A percentile compares a stretch with the other conserved stretches of the same genome.
These are phyloP conservation scores for Petromus typicus DNA, from an alignment of 2,113 vertebrate genomes.

Conservation along the genomic window DNA sequence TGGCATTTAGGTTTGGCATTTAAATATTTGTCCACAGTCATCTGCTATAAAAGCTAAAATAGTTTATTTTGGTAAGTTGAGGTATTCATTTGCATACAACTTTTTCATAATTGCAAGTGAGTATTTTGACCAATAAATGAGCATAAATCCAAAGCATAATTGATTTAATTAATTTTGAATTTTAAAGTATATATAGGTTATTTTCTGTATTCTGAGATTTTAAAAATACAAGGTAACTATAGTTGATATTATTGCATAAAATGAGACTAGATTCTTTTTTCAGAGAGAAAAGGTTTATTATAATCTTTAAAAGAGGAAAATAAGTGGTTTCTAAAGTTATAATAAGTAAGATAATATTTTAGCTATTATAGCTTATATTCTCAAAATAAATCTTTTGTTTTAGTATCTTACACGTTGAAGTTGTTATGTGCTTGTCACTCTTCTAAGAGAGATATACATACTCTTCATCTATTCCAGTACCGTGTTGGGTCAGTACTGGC, in stretches of 20 bases:
- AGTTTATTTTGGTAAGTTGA: neutral
- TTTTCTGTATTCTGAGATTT: conserved; percentile 40
- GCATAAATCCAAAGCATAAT: conserved; percentile 15
- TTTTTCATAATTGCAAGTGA: neutral
- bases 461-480: neutral
- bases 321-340: neutral
- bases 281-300: neutral
- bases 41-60: neutral
- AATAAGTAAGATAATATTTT: conserved; percentile 10
- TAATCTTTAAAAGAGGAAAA: conserved; percentile 22
- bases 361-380: neutral
- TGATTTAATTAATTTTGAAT: conserved; percentile 31
- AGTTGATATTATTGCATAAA: neutral
- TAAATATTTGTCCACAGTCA: neutral
- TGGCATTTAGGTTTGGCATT: conserved; percentile 30
- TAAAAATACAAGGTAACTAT: neutral
- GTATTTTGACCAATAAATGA: conserved; percentile 31
- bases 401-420: neutral
- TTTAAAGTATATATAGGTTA: neutral
- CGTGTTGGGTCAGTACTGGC: neutral
- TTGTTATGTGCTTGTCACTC: neutral
- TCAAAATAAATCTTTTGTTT: neutral
- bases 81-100: neutral
- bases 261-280: neutral
- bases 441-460: neutral